These are phyloP conservation scores for Acanthoscelides obtectus DNA, from an alignment of 2,888 invertebrate genomes.

Conservation along the genomic window DNA sequence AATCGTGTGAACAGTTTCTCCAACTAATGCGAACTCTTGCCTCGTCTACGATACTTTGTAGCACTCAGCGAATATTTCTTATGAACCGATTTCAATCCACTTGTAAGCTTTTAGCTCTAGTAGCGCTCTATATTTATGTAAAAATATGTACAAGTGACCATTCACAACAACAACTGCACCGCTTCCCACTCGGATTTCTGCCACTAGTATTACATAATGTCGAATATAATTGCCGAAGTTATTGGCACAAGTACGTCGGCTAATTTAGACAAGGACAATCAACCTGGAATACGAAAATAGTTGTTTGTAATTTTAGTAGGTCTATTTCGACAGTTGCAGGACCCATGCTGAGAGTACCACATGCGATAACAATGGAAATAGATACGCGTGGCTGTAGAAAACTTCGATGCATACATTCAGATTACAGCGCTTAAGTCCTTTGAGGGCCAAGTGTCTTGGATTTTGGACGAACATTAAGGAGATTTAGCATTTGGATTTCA, in stretches of 20 bases:
- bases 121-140: not conserved
- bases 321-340: slow-evolving; percentile 2
- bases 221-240: slow-evolving; percentile 7
- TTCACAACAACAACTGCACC: not conserved
- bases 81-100: no score
- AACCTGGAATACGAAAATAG: slow-evolving; percentile 20
- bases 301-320: slow-evolving; percentile 19
- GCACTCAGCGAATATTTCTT: no score
- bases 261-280: slow-evolving; percentile 27
- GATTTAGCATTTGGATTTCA: no score
- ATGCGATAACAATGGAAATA: not conserved
- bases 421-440: no score
- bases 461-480: no score
- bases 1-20: no score
- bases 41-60: no score
- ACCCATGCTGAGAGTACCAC: not conserved
- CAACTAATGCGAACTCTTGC: no score
- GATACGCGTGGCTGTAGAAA: no score
- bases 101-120: no score
- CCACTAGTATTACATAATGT: not conserved
- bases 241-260: slow-evolving; percentile 23
- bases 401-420: no score
- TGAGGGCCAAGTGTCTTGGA: no score
- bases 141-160: not conserved
- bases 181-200: not conserved